A percentile compares a stretch with the other conserved stretches of the same genome.
Conservation (phyloP, 1,140 invertebrate species). For the Acromyrmex charruanus region DNA sequence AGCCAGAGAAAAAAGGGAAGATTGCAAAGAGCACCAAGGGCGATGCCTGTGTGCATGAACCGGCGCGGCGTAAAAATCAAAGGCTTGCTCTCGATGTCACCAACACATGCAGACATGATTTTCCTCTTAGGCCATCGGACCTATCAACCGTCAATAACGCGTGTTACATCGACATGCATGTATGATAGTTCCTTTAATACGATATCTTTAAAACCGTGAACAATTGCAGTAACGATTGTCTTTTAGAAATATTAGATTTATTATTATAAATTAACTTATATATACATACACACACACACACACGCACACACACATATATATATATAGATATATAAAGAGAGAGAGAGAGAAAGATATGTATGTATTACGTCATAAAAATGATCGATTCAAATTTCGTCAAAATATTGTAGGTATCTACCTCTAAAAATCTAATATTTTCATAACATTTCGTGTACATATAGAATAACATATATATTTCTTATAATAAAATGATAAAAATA, state of each 20-base stretch:
- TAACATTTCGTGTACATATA: background rate
- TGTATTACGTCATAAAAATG: background rate
- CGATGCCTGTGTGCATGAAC: conserved; percentile 59
- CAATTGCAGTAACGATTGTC: background rate
- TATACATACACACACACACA: too few relatives aligned
- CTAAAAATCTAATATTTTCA: background rate
- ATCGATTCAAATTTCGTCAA: background rate
- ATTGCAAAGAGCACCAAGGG: conserved; percentile 52
- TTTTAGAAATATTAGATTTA: background rate
- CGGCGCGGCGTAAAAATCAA: conserved; percentile 72
- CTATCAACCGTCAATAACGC: conserved; percentile 73
- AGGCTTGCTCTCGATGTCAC: conserved; percentile 64
- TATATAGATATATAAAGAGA: too few relatives aligned
- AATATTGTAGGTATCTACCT: background rate
- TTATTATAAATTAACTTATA: background rate
- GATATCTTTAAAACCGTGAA: conserved; percentile 15
- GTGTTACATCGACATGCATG: conserved; percentile 63
- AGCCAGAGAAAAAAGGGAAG: conserved; percentile 25
- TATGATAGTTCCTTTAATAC: conserved; percentile 18
- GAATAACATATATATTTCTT: background rate
- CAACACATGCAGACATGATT: conserved; percentile 64
- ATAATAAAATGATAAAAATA: background rate
- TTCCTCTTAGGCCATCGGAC: conserved; percentile 68
- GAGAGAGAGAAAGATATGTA: too few relatives aligned
- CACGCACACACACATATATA: too few relatives aligned